Base-by-base conservation (phyloP, 2,797 vertebrate species). In the Macrochelys suwanniensis region DNA sequence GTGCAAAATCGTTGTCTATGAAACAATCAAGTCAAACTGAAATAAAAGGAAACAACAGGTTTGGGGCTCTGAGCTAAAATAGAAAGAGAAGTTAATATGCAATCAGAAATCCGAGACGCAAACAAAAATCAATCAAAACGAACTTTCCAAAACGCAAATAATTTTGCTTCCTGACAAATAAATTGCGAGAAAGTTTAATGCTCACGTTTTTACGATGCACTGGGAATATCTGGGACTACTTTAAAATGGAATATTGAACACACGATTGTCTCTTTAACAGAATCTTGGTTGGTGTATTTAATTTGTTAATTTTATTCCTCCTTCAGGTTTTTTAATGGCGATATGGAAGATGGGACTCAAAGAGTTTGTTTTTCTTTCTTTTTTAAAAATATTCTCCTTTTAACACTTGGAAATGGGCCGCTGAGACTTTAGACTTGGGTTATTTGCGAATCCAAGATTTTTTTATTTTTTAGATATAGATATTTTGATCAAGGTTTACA, bases 361-460 rank as follows among this genome's bases (percentile, higher is more conserved):
- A 25, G 76, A 81, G 79, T 93, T 92, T 80, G 28, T 91, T 2
- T 57, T 57, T 57, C 9, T 16, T 61, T 16, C 4, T 31, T 15
- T 7, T 15, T 31, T 4, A 1, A 31, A 31, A 31, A 16, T 16
- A 86, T 92, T 76, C 89, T 95, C 92, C 95, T 86, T 92, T 88
- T 85, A 88, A 91, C 95, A 90, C 91, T 95, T 83, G 86, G 91
- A 89, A 85, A 57, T 12, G n/a, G 74, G 86, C 88, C 59, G 59
- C 94, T n/a, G 76, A 79, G 96, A 92, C 88, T 93, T 95, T 93
- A 84, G 93, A 91, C 86, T 82, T 80, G 84, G 82, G 28, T 76
- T 91, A 82, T 68, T 7, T 25, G 93, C 65, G 31, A 7, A 11
- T 68, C 15, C 93, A 42, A 0, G 2, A 7, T 23, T 95, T 91